Evolutionary conservation across 2,797 vertebrate genomes (phyloP), one percentile per base, ranked within the genome.

Genomic region (Hyperoplus lanceolatus): DNA sequence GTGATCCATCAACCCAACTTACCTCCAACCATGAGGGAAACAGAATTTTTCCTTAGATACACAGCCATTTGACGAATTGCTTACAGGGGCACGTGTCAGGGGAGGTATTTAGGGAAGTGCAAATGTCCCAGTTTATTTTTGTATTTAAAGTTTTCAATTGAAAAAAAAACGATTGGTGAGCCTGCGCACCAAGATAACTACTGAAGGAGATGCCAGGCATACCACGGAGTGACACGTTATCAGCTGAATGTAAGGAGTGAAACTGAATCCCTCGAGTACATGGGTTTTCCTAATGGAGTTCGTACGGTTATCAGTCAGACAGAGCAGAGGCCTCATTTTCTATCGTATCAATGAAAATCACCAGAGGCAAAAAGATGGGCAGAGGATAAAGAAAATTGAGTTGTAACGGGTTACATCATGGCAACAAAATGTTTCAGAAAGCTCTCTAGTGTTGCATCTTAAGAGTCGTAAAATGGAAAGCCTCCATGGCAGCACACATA

Each of bases 201-300:
- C 54, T 51, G 39, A 43, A 45, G 59, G 54, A 59, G 55, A 69
- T 42, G 42, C 21, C 43, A n/a, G 42, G 16, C 39, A 75, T 65
- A 65, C 64, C 67, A 43, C 68, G 62, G 50, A 41, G 59, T 55
- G 60, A 71, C 50, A n/a, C 54, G 39, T 4, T 58, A 78, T 83
- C 74, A 83, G 75, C 83, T 86, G 77, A 72, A 57, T 8, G 9
- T 81, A 50, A 53, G 41, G 65, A 5, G 36, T 56, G 55, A 79
- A 72, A 58, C 0, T 61, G 14, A 49, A 54, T 71, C 45, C 13
- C 10, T 59, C 0, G 0, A 66, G 15, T 13, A 64, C 48, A 63
- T 51, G 21, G 36, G 56, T 41, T 70, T 61, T 70, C 50, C 48
- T 46, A 43, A 51, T 18, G 48, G 21, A 55, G 8, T 29, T 3